A percentile compares a stretch with the other conserved stretches of the same genome.
Conservation (phyloP, 1,140 invertebrate genomes). For the Asbolus verrucosus region DNA sequence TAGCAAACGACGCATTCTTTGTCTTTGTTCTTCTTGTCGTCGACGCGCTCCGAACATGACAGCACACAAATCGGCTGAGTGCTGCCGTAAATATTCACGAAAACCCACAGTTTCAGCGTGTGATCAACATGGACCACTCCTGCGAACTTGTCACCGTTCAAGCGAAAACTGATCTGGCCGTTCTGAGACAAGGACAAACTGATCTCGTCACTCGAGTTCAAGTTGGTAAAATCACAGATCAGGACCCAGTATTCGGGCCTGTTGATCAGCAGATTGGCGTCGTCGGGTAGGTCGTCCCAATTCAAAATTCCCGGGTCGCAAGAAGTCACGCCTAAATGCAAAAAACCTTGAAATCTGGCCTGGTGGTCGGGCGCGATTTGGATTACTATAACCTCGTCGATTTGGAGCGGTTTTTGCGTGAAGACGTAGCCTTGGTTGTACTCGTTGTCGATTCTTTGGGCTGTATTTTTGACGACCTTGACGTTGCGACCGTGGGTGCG, state of each 20-base stretch:
- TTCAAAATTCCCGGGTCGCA: not conserved
- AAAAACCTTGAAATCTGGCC: not conserved
- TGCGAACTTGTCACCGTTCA: slow-evolving; percentile 8
- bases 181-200: not conserved
- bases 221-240: slow-evolving; percentile 14
- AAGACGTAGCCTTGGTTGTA: slow-evolving; percentile 2
- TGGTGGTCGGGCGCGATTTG: slow-evolving; percentile 1
- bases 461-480: not conserved
- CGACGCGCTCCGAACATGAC: slow-evolving; percentile 3
- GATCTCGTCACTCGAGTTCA: slow-evolving; percentile 8
- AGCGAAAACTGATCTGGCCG: slow-evolving; percentile 13
- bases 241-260: slow-evolving; percentile 22
- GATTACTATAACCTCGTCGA: not conserved
- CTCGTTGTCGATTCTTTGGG: not conserved
- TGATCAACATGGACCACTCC: slow-evolving; percentile 13
- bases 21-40: slow-evolving; percentile 21
- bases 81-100: slow-evolving; percentile 14
- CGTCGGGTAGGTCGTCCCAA: slow-evolving; percentile 11
- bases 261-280: not conserved
- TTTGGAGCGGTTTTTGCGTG: not conserved
- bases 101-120: slow-evolving; percentile 11
- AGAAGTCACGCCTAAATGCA: slow-evolving; percentile 19
- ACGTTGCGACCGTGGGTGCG: slow-evolving; percentile 11
- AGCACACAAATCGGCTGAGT: not conserved
- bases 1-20: slow-evolving; percentile 28